Conservation (phyloP, 2,113 vertebrate genomes). For the Sminthopsis crassicaudata region DNA sequence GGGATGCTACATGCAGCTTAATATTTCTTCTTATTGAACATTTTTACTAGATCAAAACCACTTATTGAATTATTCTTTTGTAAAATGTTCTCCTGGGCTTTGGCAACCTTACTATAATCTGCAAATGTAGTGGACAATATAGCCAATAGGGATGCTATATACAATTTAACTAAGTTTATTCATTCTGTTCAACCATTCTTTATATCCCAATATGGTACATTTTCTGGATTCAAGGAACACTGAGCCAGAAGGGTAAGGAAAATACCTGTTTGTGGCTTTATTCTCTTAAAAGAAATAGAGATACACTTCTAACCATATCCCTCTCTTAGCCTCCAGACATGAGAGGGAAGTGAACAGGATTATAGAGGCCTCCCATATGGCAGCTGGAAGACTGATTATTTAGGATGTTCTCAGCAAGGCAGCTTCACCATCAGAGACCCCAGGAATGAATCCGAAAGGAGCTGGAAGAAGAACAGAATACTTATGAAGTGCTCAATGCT, state of each 20-base stretch:
- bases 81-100: not conserved
- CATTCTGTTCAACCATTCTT: not conserved
- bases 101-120: not conserved
- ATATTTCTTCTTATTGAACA: not conserved
- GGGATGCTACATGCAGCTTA: not conserved
- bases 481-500: not conserved
- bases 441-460: slow-evolving; percentile 78
- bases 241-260: not conserved
- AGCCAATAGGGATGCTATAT: not conserved
- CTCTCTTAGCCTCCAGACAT: not conserved
- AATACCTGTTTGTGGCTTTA: slow-evolving; percentile 39
- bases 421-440: slow-evolving; percentile 59
- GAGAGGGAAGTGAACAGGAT: not conserved
- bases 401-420: not conserved
- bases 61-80: not conserved
- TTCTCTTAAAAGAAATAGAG: slow-evolving; percentile 38
- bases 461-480: slow-evolving; percentile 54
- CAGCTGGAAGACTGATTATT: not conserved
- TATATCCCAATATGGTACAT: not conserved
- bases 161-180: not conserved
- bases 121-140: not conserved
- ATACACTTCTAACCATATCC: not conserved
- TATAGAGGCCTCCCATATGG: not conserved
- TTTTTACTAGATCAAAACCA: not conserved
- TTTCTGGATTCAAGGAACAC: not conserved